Evolutionary conservation across 2,113 vertebrate species (phyloP).

Genomic region (Mastomys coucha): DNA sequence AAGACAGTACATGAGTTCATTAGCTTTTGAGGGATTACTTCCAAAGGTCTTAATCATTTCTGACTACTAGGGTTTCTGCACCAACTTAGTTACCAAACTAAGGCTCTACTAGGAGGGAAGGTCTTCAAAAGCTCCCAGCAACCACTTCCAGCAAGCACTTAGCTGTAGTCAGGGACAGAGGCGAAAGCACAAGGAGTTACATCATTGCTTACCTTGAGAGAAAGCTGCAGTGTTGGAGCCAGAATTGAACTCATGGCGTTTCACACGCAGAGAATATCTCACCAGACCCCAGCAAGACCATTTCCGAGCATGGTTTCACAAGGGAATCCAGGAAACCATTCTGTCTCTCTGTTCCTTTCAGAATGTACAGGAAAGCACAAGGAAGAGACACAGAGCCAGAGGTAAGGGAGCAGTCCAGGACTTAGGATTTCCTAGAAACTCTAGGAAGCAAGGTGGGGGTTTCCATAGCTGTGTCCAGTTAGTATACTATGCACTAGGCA

Average conservation of each 20-base stretch:
- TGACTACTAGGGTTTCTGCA: neutral
- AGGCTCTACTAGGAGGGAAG: neutral
- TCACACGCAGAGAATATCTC: slow-evolving; percentile 13
- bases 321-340: slow-evolving; percentile 39
- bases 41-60: neutral
- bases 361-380: neutral
- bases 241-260: slow-evolving; percentile 54
- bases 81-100: slow-evolving; percentile 21
- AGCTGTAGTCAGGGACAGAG: neutral
- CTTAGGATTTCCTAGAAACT: slow-evolving; percentile 53
- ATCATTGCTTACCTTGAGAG: slow-evolving; percentile 35
- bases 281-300: slow-evolving; percentile 8
- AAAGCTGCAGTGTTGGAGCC: neutral
- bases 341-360: slow-evolving; percentile 43
- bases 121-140: neutral
- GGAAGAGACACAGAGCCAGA: neutral
- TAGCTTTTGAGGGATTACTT: neutral
- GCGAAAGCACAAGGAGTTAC: neutral
- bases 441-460: neutral
- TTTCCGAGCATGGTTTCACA: slow-evolving; percentile 28
- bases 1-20: neutral
- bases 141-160: neutral
- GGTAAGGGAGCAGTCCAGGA: slow-evolving; percentile 6
- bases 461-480: neutral
- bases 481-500: slow-evolving; percentile 20